These are phyloP conservation scores for Chanos chanos DNA, from an alignment of 2,797 vertebrate species.

Conservation along the genomic window DNA sequence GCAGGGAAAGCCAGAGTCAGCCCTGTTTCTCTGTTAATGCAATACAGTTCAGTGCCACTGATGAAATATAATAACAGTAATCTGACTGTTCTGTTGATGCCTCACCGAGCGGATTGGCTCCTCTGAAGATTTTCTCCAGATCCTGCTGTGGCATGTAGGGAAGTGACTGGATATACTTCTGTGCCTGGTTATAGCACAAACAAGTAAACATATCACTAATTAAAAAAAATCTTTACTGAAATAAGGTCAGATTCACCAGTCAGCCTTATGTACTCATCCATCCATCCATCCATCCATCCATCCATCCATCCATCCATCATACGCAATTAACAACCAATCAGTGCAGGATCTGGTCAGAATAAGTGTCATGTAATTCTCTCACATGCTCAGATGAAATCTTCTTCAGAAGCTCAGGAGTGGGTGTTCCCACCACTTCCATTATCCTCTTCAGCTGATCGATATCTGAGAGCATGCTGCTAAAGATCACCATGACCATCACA, in stretches of 20 bases:
- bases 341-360: no score
- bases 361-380: no score
- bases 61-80: neutral
- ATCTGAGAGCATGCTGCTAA: conserved; percentile 65
- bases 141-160: conserved; percentile 96
- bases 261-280: neutral
- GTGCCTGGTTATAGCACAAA: conserved; percentile 75
- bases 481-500: neutral
- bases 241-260: neutral
- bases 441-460: conserved; percentile 98
- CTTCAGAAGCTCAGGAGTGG: conserved; percentile 88
- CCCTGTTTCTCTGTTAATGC: no score
- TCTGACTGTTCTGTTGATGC: neutral
- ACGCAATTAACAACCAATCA: neutral
- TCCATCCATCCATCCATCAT: neutral
- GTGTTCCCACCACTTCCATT: conserved; percentile 98
- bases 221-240: neutral
- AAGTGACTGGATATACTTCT: conserved; percentile 96
- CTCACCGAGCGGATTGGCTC: conserved; percentile 91
- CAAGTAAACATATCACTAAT: conserved; percentile 1
- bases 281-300: neutral
- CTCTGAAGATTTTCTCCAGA: conserved; percentile 88
- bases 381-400: conserved; percentile 98
- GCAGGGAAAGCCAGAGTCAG: no score
- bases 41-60: no score